phyloP scores from a whole-genome alignment of 1,140 invertebrate species.

The Wiebesia pumilae region DNA sequence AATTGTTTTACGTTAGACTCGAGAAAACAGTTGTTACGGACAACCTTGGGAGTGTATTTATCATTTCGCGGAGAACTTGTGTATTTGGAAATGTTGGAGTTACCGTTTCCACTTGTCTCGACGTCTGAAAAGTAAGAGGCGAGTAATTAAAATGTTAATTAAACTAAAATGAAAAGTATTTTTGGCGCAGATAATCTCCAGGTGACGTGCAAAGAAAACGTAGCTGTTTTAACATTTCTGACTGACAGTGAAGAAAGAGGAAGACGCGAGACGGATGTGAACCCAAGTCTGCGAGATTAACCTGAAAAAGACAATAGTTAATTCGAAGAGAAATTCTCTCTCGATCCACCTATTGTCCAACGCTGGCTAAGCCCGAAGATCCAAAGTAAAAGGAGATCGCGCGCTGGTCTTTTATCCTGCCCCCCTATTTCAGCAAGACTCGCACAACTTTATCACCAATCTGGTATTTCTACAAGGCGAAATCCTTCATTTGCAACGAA shows the following conservation, averaged over 20 bases:
- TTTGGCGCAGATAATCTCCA: not conserved
- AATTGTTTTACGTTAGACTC: too few relatives aligned
- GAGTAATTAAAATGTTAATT: not conserved
- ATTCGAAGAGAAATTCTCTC: constrained; percentile 33
- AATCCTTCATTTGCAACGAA: not conserved
- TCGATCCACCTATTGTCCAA: not conserved
- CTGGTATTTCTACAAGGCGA: not conserved
- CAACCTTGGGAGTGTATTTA: too few relatives aligned
- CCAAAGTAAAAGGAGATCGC: not conserved
- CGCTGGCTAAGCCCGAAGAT: not conserved
- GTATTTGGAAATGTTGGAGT: not conserved
- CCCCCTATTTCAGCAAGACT: not conserved
- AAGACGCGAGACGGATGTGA: constrained; percentile 16
- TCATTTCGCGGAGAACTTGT: not conserved
- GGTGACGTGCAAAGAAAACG: not conserved
- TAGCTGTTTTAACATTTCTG: not conserved
- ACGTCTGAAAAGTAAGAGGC: not conserved
- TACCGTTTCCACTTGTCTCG: not conserved
- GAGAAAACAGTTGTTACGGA: too few relatives aligned
- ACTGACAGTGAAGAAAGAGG: not conserved
- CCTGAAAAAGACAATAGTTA: constrained; percentile 39
- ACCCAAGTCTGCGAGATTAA: not conserved
- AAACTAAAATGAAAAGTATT: not conserved
- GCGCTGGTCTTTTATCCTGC: not conserved
- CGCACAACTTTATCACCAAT: constrained; percentile 4